These are phyloP conservation scores for Meandrina meandrites DNA, from an alignment of 92 coral and sea anemone species.

Conservation along the genomic window DNA sequence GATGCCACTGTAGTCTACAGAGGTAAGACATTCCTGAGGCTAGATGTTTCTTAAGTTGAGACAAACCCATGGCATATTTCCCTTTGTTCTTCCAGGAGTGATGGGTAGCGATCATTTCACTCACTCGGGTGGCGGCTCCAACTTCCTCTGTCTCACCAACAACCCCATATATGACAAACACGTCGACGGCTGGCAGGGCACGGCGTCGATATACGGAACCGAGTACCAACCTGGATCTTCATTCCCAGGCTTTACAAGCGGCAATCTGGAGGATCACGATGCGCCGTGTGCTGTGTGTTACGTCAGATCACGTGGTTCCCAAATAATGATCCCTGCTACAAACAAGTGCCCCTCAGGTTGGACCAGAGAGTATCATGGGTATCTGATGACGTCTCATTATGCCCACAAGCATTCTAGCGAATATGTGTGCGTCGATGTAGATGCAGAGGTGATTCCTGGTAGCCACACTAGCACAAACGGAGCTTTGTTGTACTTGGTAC, in stretches of 20 bases:
- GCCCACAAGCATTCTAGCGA: slow-evolving; percentile 40
- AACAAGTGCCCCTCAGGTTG: slow-evolving; percentile 71
- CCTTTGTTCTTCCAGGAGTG: no score
- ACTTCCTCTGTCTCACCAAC: slow-evolving; percentile 48
- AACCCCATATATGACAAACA: slow-evolving; percentile 16
- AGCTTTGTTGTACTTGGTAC: slow-evolving; percentile 51
- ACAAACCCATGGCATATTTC: no score
- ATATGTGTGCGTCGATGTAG: slow-evolving; percentile 62
- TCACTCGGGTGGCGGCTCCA: slow-evolving; percentile 43
- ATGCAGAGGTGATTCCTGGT: slow-evolving; percentile 49
- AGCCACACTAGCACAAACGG: slow-evolving; percentile 35
- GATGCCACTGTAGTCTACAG: slow-evolving; percentile 45
- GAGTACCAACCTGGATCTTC: slow-evolving; percentile 27
- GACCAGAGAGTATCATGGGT: slow-evolving; percentile 72
- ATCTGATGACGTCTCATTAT: slow-evolving; percentile 63
- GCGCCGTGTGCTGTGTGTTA: slow-evolving; percentile 69
- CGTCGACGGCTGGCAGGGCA: background rate
- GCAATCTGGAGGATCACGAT: slow-evolving; percentile 50
- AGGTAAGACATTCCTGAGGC: slow-evolving; percentile 40
- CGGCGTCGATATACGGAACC: slow-evolving; percentile 40
- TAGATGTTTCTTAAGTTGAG: no score
- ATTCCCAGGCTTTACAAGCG: slow-evolving; percentile 40
- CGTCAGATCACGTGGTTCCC: slow-evolving; percentile 47
- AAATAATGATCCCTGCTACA: slow-evolving; percentile 65
- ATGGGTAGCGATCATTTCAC: slow-evolving; percentile 34